Evolutionary conservation across 2,888 invertebrate species (phyloP).

Genomic region (Aricia artaxerxes): DNA sequence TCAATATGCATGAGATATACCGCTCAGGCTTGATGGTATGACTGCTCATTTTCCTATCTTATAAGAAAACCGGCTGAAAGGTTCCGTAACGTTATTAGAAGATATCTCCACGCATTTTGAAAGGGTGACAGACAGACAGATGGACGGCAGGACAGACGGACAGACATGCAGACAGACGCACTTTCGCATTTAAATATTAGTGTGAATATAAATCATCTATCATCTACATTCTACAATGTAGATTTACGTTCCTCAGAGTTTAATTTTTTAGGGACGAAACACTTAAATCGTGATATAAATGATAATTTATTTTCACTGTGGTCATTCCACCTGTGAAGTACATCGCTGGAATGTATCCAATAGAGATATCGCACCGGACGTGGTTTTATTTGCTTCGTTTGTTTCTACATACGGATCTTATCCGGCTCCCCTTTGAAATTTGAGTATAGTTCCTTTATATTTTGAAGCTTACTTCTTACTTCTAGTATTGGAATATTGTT

Average conservation of each 20-base stretch:
- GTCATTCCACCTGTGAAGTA: neutral
- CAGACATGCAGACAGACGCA: too few relatives aligned
- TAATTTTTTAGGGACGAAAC: too few relatives aligned
- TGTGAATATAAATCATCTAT: too few relatives aligned
- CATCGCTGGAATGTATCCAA: neutral
- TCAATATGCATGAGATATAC: neutral
- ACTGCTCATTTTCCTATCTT: neutral
- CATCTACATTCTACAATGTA: too few relatives aligned
- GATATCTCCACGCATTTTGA: neutral
- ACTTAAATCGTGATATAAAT: neutral
- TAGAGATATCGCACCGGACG: conserved; percentile 7
- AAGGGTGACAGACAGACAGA: too few relatives aligned
- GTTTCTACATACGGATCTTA: neutral
- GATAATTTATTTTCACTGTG: neutral
- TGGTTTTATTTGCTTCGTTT: conserved; percentile 2
- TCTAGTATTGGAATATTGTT: neutral
- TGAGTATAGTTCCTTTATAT: conserved; percentile 4
- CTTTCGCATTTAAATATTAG: too few relatives aligned
- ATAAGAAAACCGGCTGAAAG: neutral
- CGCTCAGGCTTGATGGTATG: neutral
- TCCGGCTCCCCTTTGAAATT: neutral
- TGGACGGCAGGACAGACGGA: too few relatives aligned
- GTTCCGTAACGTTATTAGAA: neutral
- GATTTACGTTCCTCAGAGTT: too few relatives aligned
- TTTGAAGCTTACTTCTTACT: neutral